Conservation (phyloP, 1,140 invertebrate species). For the Drosophila equinoxialis region DNA sequence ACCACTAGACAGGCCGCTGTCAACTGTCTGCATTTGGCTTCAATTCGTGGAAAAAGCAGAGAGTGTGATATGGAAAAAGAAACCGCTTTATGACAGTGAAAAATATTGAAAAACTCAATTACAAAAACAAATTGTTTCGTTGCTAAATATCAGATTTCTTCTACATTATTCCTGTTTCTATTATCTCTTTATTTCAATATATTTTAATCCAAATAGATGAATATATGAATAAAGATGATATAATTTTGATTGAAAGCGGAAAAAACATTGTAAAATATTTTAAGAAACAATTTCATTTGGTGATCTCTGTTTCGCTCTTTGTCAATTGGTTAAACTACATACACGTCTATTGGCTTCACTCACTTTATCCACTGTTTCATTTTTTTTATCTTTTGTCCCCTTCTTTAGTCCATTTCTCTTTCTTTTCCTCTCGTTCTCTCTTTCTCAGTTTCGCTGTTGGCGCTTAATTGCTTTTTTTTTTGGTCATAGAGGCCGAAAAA, state of each 20-base stretch:
- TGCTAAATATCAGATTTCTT: background rate
- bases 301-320: background rate
- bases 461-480: constrained; percentile 49
- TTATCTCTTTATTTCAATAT: background rate
- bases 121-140: background rate
- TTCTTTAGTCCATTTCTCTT: background rate
- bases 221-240: too few species aligned
- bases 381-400: background rate
- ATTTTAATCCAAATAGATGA: too few species aligned
- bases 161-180: background rate
- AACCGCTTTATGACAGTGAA: background rate
- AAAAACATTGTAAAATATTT: too few species aligned
- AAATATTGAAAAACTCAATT: constrained; percentile 7
- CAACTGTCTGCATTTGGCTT: background rate
- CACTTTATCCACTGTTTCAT: background rate
- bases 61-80: background rate
- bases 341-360: background rate
- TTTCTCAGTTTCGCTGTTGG: constrained; percentile 2
- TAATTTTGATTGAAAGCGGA: too few species aligned
- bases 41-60: background rate
- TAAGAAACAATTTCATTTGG: too few species aligned
- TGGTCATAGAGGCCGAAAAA: constrained; percentile 3
- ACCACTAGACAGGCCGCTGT: background rate
- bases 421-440: background rate
- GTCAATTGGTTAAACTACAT: background rate